A percentile compares a stretch with the other conserved stretches of the same genome.
phyloP scores from a whole-genome alignment of 2,797 vertebrate genomes.

The Denticeps clupeoides region DNA sequence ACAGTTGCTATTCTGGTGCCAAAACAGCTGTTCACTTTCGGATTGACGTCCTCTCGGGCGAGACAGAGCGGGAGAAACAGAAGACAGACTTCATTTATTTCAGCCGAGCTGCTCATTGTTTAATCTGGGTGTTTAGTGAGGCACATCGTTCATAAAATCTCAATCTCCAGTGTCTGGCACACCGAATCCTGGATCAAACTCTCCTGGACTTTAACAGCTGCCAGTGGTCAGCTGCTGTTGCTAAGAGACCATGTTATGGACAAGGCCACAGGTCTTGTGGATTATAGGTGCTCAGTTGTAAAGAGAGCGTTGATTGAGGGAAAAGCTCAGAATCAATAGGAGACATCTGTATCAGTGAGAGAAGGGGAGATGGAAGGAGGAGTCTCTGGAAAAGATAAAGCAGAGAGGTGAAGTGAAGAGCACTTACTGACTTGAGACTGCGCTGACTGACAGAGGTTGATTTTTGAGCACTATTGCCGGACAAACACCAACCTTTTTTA shows the following conservation, averaged over 20 bases:
- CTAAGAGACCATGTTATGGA: conserved; percentile 12
- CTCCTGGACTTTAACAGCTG: not conserved
- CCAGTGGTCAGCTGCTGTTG: conserved; percentile 6
- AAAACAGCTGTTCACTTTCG: conserved; percentile 9
- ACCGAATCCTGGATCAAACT: conserved; percentile 1
- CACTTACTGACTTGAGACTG: no score
- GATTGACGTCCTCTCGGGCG: conserved; percentile 6
- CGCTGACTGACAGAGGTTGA: no score
- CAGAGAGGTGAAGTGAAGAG: no score
- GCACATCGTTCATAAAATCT: not conserved
- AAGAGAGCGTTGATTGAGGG: not conserved
- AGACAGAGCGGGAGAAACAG: not conserved
- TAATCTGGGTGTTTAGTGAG: not conserved
- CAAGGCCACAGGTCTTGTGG: not conserved
- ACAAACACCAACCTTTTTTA: no score
- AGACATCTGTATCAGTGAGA: not conserved
- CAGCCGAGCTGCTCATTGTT: not conserved
- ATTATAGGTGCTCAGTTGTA: not conserved
- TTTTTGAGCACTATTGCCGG: no score
- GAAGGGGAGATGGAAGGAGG: not conserved
- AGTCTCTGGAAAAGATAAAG: no score
- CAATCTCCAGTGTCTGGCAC: not conserved
- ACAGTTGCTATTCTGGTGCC: conserved; percentile 3
- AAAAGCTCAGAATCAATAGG: not conserved
- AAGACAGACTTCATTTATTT: not conserved